Conservation (phyloP, 2,888 invertebrate species). For the Drepanosiphum platanoidis region DNA sequence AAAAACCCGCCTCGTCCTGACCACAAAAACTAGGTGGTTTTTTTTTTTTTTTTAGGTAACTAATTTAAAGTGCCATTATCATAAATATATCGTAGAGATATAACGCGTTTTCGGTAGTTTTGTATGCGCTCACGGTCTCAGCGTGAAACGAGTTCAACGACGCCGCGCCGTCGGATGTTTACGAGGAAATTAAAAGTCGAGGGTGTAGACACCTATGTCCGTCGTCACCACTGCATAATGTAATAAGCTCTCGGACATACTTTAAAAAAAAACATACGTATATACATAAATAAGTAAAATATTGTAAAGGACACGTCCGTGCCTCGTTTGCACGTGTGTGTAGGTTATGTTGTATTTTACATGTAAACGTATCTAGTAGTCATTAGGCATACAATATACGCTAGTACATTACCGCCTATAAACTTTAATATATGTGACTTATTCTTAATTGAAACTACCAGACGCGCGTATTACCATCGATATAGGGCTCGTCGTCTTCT, state of each 20-base stretch:
- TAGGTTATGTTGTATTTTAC: too few species aligned
- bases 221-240: neutral
- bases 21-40: slow-evolving; percentile 41
- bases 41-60: slow-evolving; percentile 25
- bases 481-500: too few species aligned
- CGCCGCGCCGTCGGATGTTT: slow-evolving; percentile 1
- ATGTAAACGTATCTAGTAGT: too few species aligned
- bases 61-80: slow-evolving; percentile 37
- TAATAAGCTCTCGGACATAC: neutral
- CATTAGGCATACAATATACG: too few species aligned
- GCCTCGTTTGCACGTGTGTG: too few species aligned
- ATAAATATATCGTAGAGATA: slow-evolving; percentile 7
- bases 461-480: too few species aligned
- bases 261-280: neutral
- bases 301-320: too few species aligned
- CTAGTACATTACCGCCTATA: too few species aligned
- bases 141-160: slow-evolving; percentile 29
- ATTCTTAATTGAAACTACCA: too few species aligned
- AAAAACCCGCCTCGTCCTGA: slow-evolving; percentile 22
- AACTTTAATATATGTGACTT: too few species aligned
- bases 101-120: slow-evolving; percentile 31
- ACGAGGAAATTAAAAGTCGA: slow-evolving; percentile 42
- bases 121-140: neutral
- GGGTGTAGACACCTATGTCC: slow-evolving; percentile 17
- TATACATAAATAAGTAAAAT: too few species aligned